Conservation (phyloP, 2,797 vertebrate species). For the Tarsius wallacei region DNA sequence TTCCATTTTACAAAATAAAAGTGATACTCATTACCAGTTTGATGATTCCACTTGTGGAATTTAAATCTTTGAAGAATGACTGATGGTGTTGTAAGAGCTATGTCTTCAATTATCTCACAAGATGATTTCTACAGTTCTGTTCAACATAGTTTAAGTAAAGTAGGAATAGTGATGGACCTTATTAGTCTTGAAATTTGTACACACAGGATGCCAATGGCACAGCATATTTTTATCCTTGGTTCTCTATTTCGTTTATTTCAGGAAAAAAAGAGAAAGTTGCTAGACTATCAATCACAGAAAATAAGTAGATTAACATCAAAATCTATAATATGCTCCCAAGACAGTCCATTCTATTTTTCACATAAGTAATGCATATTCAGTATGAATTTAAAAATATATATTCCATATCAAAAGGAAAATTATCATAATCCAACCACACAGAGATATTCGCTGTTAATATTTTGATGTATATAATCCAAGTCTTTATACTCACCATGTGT, state of each 20-base stretch:
- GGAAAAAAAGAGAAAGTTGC: background rate
- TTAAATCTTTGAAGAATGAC: background rate
- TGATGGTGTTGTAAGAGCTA: background rate
- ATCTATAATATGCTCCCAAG: background rate
- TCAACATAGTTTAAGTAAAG: background rate
- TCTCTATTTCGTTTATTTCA: slow-evolving; percentile 48
- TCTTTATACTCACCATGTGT: background rate
- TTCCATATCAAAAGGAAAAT: slow-evolving; percentile 40
- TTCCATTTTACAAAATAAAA: slow-evolving; percentile 13
- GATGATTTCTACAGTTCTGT: background rate
- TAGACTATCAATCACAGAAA: background rate
- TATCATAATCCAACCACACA: background rate
- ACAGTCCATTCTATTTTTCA: slow-evolving; percentile 12
- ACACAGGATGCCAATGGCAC: background rate
- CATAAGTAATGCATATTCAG: background rate
- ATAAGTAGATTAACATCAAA: slow-evolving; percentile 29
- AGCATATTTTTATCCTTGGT: background rate
- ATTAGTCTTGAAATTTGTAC: background rate
- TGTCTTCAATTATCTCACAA: background rate
- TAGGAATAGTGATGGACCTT: background rate
- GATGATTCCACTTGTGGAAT: slow-evolving; percentile 36
- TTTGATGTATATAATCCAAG: background rate
- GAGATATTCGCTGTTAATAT: slow-evolving; percentile 14
- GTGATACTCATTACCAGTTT: background rate
- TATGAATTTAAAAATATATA: background rate